Evolutionary conservation across 1,140 invertebrate species (phyloP).

Genomic region (Pseudoatta argentina): DNA sequence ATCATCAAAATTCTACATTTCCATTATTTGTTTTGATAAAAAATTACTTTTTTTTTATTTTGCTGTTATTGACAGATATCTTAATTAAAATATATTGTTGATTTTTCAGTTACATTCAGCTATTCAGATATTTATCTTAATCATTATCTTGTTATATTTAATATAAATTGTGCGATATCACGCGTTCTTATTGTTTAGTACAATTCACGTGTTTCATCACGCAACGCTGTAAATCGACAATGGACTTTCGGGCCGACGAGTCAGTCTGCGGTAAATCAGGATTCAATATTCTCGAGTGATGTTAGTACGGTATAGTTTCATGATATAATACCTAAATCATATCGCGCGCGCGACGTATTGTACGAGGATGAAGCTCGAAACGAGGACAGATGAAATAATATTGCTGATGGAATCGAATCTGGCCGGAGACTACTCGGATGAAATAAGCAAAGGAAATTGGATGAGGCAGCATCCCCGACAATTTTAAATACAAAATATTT

Average conservation of each 20-base stretch:
- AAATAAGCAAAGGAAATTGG: constrained; percentile 69
- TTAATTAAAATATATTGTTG: too few relatives aligned
- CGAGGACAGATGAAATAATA: constrained; percentile 72
- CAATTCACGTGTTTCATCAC: constrained; percentile 28
- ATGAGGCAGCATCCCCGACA: constrained; percentile 57
- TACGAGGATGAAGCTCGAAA: constrained; percentile 60
- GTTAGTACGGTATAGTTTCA: constrained; percentile 63
- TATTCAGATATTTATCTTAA: too few relatives aligned
- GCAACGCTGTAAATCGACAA: constrained; percentile 33
- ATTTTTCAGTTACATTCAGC: too few relatives aligned
- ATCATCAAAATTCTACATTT: too few relatives aligned
- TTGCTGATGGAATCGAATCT: constrained; percentile 73
- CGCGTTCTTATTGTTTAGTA: constrained; percentile 11
- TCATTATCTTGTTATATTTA: neutral
- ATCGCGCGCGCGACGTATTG: constrained; percentile 70
- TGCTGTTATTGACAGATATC: too few relatives aligned
- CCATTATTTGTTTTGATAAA: too few relatives aligned
- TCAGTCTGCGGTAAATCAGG: constrained; percentile 58
- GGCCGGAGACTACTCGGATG: constrained; percentile 54
- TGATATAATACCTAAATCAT: constrained; percentile 71
- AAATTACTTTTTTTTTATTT: too few relatives aligned
- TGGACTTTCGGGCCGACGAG: constrained; percentile 39
- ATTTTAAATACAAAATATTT: constrained; percentile 73
- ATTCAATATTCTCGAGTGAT: constrained; percentile 65
- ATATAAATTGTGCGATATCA: neutral